A percentile compares a stretch with the other conserved stretches of the same genome.
Conservation (phyloP, 2,888 invertebrate genomes). For the Drosophila melanocephala region DNA sequence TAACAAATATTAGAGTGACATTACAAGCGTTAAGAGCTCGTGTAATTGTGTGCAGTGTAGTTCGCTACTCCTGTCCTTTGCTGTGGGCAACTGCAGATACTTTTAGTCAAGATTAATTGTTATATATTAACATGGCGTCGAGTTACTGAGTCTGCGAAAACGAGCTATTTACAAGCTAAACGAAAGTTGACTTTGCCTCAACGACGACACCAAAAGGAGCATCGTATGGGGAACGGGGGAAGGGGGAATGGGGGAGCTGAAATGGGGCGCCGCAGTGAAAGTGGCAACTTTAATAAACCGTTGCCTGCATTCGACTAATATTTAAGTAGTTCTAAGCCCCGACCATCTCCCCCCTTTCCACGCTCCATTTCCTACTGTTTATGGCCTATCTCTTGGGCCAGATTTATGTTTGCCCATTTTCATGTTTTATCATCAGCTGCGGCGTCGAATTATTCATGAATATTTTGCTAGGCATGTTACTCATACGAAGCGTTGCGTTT, state of each 20-base stretch:
- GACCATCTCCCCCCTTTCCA: not conserved
- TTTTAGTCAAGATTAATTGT: constrained; percentile 84
- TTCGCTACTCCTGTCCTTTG: constrained; percentile 21
- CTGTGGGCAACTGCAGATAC: constrained; percentile 68
- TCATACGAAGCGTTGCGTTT: constrained; percentile 72
- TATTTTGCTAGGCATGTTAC: constrained; percentile 66
- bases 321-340: constrained; percentile 56
- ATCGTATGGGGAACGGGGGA: too few relatives aligned
- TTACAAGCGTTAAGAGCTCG: not conserved
- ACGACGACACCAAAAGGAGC: constrained; percentile 34
- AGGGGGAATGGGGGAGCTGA: not conserved
- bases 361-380: constrained; percentile 43
- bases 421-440: constrained; percentile 80
- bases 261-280: not conserved
- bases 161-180: constrained; percentile 84
- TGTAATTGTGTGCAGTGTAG: constrained; percentile 9
- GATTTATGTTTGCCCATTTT: constrained; percentile 78
- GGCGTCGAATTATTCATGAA: constrained; percentile 81
- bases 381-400: constrained; percentile 60
- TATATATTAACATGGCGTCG: constrained; percentile 83
- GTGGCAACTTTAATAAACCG: constrained; percentile 64
- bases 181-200: constrained; percentile 81
- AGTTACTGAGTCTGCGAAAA: constrained; percentile 82
- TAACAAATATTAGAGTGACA: not conserved
- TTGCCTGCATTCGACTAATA: constrained; percentile 48